Evolutionary conservation across 23 tunicate genomes (phyloP), one percentile per base, ranked within the genome.

Genomic region (Halocynthia aurantium): DNA sequence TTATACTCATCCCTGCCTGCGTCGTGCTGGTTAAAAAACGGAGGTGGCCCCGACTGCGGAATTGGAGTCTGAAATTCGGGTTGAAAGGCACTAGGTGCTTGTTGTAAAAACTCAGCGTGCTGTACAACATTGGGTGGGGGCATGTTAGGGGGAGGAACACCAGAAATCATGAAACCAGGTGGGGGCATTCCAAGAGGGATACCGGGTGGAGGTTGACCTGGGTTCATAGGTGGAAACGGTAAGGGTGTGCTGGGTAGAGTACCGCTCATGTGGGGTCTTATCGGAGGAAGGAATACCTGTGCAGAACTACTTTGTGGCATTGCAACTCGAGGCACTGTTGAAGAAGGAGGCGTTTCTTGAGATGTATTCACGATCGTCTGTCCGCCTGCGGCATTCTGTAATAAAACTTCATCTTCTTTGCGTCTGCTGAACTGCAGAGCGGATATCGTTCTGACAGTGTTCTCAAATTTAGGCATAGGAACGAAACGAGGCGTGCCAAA

Each of bases 141-240:
- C 10, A 54, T 53, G 20, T 22, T 49, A 8, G 62, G 62, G 20
- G 78, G 78, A 54, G 78, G 78, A 51, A 54, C 62, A 52, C n/a
- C 57, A 12, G 62, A 22, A 62, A 74, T 52, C 64, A 74, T 20
- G 56, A 74, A 74, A 9, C 72, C 72, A 17, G 78, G 78, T 8
- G 78, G 78, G 19, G 58, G 70, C 52, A 77, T 76, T 77, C 95
- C 95, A 10, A 88, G 17, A 6, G 81, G 84, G 15, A 83, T 20
- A 31, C 76, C 81, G 44, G 96, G 96, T 8, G 96, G 96, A 50
- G 96, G 96, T 70, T 89, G 82, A 53, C 79, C 84, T 7, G 96
- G 96, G 52, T 89, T 74, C 9, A 74, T 74, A 0, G 78, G 78
- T 21, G 78, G 78, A 50, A 74, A 74, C 10, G 78, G 78, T 18